Percentiles rank a stretch among this genome's conserved stretches.
phyloP scores from a whole-genome alignment of 2,797 vertebrate species.

The Sylvilagus floridanus region DNA sequence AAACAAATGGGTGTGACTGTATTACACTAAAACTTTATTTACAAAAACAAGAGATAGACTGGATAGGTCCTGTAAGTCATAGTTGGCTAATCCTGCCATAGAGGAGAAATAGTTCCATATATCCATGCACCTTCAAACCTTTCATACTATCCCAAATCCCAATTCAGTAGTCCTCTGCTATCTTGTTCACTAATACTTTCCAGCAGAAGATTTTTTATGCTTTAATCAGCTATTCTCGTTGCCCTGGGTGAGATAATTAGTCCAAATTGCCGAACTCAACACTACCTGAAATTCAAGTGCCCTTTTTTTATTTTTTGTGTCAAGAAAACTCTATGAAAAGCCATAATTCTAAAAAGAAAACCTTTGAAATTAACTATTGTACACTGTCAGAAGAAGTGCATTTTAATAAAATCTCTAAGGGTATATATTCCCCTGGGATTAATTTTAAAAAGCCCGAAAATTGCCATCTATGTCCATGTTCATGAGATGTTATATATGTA shows the following conservation, averaged over 20 bases:
- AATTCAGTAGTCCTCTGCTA: background rate
- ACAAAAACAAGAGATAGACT: background rate
- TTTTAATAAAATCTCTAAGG: slow-evolving; percentile 20
- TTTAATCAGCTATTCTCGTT: background rate
- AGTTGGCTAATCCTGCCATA: background rate
- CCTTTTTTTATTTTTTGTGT: background rate
- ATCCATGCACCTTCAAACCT: background rate
- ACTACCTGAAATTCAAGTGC: slow-evolving; percentile 2
- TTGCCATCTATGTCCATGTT: background rate
- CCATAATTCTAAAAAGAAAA: background rate
- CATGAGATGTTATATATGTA: slow-evolving; percentile 34
- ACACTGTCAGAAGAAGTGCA: background rate
- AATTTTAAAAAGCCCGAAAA: slow-evolving; percentile 2
- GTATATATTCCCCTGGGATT: background rate
- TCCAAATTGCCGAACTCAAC: background rate
- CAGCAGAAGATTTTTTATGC: background rate
- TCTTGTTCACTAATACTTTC: background rate
- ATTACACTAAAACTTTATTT: slow-evolving; percentile 34
- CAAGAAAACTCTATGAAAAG: slow-evolving; percentile 5
- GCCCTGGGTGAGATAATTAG: background rate
- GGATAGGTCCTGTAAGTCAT: background rate
- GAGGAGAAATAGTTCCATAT: background rate
- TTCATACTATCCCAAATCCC: background rate
- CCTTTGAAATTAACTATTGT: background rate
- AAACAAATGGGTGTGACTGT: background rate